Conservation (phyloP, 2,888 invertebrate species). For the Xestia ashworthii region DNA sequence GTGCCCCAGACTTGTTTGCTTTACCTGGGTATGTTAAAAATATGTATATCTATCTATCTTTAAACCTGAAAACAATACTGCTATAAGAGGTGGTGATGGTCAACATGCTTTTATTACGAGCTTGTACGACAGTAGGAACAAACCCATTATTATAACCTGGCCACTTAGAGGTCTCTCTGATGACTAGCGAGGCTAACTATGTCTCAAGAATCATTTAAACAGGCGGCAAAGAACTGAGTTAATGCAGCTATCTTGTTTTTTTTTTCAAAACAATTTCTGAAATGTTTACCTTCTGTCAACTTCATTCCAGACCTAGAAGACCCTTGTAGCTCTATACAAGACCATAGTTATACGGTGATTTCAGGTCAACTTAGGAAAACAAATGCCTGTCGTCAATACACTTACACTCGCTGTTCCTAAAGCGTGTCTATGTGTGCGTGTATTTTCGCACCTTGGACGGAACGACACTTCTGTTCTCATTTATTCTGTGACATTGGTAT, state of each 20-base stretch:
- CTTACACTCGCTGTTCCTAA: neutral
- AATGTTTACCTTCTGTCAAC: neutral
- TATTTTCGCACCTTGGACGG: neutral
- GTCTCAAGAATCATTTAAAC: neutral
- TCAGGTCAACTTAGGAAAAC: neutral
- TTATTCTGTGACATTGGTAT: conserved; percentile 19
- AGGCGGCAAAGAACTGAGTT: neutral
- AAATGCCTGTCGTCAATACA: neutral
- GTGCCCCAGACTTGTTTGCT: too few species aligned
- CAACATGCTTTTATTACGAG: too few species aligned
- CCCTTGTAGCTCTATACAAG: neutral
- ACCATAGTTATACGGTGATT: neutral
- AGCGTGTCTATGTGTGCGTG: neutral
- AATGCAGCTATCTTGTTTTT: neutral
- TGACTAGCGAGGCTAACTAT: neutral
- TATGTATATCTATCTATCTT: too few species aligned
- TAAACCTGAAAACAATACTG: too few species aligned
- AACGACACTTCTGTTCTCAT: neutral
- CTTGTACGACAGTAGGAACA: too few species aligned
- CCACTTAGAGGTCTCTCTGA: too few species aligned
- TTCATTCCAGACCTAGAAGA: neutral
- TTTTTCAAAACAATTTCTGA: neutral
- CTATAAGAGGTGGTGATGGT: too few species aligned
- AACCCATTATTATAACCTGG: too few species aligned
- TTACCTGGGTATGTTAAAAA: too few species aligned